phyloP scores from a whole-genome alignment of 2,888 invertebrate genomes.

The Cabera pusaria region DNA sequence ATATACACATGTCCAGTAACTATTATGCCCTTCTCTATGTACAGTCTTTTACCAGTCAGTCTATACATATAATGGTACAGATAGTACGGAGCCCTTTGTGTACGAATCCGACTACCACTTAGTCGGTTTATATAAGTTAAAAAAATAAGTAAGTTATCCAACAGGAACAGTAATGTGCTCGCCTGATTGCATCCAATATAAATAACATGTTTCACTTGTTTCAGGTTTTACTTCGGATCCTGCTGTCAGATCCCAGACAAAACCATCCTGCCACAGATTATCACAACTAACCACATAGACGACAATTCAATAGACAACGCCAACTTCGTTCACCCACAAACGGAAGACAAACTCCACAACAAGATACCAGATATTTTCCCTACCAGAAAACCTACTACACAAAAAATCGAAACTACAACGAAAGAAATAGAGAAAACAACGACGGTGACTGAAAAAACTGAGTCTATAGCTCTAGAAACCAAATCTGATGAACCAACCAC shows the following conservation, averaged over 20 bases:
- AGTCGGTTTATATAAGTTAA: no score
- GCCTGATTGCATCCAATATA: no score
- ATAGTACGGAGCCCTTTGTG: no score
- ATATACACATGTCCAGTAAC: no score
- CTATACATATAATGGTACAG: no score
- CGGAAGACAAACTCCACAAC: slow-evolving; percentile 56
- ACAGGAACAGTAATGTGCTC: no score
- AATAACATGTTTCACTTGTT: no score
- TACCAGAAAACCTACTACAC: slow-evolving; percentile 38
- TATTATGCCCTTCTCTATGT: no score
- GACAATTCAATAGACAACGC: slow-evolving; percentile 82
- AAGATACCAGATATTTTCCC: slow-evolving; percentile 34
- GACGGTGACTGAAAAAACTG: slow-evolving; percentile 40
- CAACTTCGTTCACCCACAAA: slow-evolving; percentile 71
- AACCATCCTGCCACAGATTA: slow-evolving; percentile 75
- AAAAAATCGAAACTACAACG: slow-evolving; percentile 38
- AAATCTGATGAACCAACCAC: slow-evolving; percentile 60
- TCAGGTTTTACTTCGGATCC: slow-evolving; percentile 94
- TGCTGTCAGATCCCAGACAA: slow-evolving; percentile 91
- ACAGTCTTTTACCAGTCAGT: no score
- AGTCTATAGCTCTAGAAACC: slow-evolving; percentile 51
- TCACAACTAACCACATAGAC: slow-evolving; percentile 86
- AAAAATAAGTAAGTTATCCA: no score
- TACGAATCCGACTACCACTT: no score
- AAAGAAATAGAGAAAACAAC: no score